Evolutionary conservation across 2,113 vertebrate genomes (phyloP), one percentile per base, ranked within the genome.

Genomic region (Lasiurus borealis): DNA sequence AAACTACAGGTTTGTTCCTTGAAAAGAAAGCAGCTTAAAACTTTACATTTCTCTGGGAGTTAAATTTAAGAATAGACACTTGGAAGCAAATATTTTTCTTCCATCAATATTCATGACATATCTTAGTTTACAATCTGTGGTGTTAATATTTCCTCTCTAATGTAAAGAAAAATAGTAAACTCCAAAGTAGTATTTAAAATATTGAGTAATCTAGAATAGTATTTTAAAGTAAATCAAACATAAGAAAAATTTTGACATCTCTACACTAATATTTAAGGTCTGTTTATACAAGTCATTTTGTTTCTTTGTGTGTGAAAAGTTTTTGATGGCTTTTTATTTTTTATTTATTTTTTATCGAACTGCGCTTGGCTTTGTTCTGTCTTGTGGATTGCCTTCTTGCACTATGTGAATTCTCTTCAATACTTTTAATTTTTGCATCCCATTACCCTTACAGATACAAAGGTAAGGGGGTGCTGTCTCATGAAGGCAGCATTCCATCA

Each of bases 1-100:
- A 99, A 99, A 95, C 95, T 99, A 86, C 99, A 99, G 99, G 99
- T 99, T 90, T 93, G 97, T 89, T 78, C 23, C 91, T 95, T 66
- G n/a, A 90, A 88, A 36, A 69, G 76, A 68, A 82, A 69, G 21
- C 52, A 85, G 19, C 13, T 92, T 27, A 88, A 44, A 59, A 46
- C 27, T 57, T 19, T 36, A 2, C 40, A 23, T 84, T 81, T 94
- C 75, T 85, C 64, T 68, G 21, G 11, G 80, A 57, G 69, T 90
- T 83, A 88, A 66, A n/a, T 62, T 88, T 36, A 81, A 57, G 83
- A 90, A 89, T 29, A 46, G 16, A 48, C 21, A 3, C 31, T n/a
- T n/a, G 62, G 50, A 93, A 27, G 66, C 72, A 54, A 44, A 29
- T 81, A 31, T n/a, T 85, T 87, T 83, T 73, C 87, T 93, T 84